Evolutionary conservation across 1,140 invertebrate genomes (phyloP), one percentile per base, ranked within the genome.

Genomic region (Oryctes rhinoceros): DNA sequence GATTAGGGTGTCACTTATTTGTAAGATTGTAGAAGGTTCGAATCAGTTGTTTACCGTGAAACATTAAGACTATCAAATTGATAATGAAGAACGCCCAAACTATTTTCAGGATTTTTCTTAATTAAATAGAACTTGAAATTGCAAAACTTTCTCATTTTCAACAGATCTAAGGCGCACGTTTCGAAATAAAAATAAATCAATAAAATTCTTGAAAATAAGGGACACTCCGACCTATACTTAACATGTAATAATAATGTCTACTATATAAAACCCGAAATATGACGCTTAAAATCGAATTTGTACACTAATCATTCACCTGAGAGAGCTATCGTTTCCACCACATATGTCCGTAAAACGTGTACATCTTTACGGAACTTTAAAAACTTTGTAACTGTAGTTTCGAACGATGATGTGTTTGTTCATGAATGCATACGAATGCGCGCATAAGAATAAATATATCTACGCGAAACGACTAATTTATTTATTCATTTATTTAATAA

Each of bases 261-360:
- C 24, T 35, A 71, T 35, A 13, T 71, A 37, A 71, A 71, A 71
- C 24, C 65, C 65, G 65, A 71, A 71, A 71, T 71, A 71, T 71
- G 65, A 71, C 65, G 65, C 65, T 71, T 71, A 71, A 30, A 15
- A 71, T 71, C 65, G 65, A 71, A 71, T 71, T 71, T 71, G 20
- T 35, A 30, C 35, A 71, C 20, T 71, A 71, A 67, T 24, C 35
- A 71, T 71, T 71, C 9, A 71, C 65, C 65, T 15, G 9, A 37
- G 24, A 71, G 9, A 10, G 3, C 65, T 35, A 30, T 71, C 35
- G 24, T 71, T 71, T 71, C 35, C 65, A 71, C 65, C 37, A 35
- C 35, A 13, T 35, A 71, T 35, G 24, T 71, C n/a, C n/a, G n/a
- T n/a, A n/a, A 71, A 71, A 71, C 4, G 20, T 71, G 35, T 71